Percentiles rank a stretch among this genome's conserved stretches.
Evolutionary conservation across 1,140 invertebrate species (phyloP).

Genomic region (Metaphire vulgaris): DNA sequence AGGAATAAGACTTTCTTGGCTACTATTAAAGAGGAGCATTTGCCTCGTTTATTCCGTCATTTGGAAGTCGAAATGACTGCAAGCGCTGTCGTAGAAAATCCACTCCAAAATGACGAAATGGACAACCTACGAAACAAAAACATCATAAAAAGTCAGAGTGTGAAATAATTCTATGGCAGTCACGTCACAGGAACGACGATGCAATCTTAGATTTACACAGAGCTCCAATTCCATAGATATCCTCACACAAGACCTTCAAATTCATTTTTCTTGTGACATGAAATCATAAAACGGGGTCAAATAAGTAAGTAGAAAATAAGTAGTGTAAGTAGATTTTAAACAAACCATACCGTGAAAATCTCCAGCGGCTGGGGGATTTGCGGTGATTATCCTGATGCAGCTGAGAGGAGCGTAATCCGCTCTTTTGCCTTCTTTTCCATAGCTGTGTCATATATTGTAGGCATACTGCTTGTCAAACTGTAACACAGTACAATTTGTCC

Average conservation of each 20-base stretch:
- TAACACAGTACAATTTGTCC: constrained; percentile 30
- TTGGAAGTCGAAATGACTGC: constrained; percentile 46
- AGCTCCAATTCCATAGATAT: no score
- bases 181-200: neutral
- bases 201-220: no score
- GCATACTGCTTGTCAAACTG: constrained; percentile 86
- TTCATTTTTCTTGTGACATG: no score
- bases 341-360: constrained; percentile 67
- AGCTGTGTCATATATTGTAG: constrained; percentile 87
- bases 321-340: no score
- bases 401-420: constrained; percentile 83
- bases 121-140: constrained; percentile 62
- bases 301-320: no score
- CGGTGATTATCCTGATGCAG: constrained; percentile 84
- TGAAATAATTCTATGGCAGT: no score
- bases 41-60: constrained; percentile 46
- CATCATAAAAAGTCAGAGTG: neutral
- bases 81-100: constrained; percentile 68
- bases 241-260: no score
- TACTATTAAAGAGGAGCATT: no score
- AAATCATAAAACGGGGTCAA: no score
- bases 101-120: constrained; percentile 74
- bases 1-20: no score
- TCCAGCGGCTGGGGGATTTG: constrained; percentile 64
- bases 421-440: constrained; percentile 89